Percentiles rank a stretch among this genome's conserved stretches.
phyloP scores from a whole-genome alignment of 2,113 vertebrate genomes.

The Nyctibius bracteatus region DNA sequence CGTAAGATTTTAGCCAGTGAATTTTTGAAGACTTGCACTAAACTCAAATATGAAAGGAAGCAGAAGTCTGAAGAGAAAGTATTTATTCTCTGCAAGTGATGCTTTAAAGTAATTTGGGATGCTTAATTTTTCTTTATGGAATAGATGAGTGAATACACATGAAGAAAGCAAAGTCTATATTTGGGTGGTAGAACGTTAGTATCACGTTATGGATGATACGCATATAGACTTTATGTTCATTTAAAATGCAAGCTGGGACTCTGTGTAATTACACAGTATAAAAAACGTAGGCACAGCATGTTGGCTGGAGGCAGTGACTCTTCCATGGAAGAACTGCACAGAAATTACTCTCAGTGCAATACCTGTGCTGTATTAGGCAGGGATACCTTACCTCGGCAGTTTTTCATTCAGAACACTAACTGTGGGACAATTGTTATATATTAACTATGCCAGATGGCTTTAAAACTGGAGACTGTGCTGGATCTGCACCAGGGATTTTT shows the following conservation, averaged over 20 bases:
- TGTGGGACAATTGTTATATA: not conserved
- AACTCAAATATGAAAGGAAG: slow-evolving; percentile 43
- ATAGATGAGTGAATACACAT: not conserved
- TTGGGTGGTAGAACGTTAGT: not conserved
- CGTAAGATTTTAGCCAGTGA: slow-evolving; percentile 34
- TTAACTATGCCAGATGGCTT: not conserved
- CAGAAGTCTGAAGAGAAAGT: slow-evolving; percentile 2
- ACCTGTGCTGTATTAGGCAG: not conserved
- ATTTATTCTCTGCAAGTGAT: not conserved
- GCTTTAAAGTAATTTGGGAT: not conserved
- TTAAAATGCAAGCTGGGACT: not conserved
- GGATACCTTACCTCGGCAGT: not conserved
- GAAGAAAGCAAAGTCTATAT: not conserved
- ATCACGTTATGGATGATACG: not conserved
- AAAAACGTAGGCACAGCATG: not conserved
- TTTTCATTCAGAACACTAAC: not conserved
- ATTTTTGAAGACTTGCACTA: slow-evolving; percentile 51
- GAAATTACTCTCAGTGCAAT: not conserved
- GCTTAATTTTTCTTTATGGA: not conserved
- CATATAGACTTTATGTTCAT: not conserved
- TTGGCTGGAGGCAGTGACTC: not conserved
- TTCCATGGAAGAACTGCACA: not conserved
- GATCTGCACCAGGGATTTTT: not conserved
- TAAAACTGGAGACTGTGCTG: not conserved
- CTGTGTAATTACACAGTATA: not conserved